These are phyloP conservation scores for Mobula hypostoma DNA, from an alignment of 2,113 vertebrate genomes.

Conservation along the genomic window DNA sequence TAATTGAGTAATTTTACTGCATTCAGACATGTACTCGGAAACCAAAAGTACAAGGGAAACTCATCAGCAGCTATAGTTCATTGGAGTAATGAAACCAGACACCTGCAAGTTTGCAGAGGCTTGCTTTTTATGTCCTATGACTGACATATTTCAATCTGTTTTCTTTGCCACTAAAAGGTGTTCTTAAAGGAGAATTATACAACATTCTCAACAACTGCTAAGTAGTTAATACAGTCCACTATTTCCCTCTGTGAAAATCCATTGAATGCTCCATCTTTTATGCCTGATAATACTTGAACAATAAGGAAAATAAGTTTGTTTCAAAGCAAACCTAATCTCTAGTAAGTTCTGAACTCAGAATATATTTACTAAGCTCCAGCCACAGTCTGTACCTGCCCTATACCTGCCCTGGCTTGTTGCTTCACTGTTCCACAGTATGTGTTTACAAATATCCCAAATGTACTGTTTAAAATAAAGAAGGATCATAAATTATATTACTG, in stretches of 20 bases:
- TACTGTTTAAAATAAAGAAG: background rate
- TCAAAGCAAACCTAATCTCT: background rate
- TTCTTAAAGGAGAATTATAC: conserved; percentile 22
- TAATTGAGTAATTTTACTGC: conserved; percentile 38
- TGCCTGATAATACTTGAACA: background rate
- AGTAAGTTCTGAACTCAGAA: background rate
- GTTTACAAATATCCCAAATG: background rate
- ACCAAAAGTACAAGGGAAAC: conserved; percentile 27
- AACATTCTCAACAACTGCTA: background rate
- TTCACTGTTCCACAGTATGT: background rate
- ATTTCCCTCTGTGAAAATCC: background rate
- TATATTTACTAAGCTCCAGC: background rate
- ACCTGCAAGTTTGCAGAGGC: conserved; percentile 18
- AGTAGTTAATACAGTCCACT: background rate
- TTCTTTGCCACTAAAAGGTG: conserved; percentile 5
- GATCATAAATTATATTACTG: background rate
- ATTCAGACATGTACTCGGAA: conserved; percentile 33
- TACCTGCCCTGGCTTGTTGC: background rate
- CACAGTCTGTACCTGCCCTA: background rate
- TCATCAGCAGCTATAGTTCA: conserved; percentile 37
- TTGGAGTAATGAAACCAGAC: conserved; percentile 29
- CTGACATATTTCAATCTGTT: conserved; percentile 8
- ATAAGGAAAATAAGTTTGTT: background rate
- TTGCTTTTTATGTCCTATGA: conserved; percentile 18
- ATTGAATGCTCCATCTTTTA: background rate